These are phyloP conservation scores for Drosophila anomalata DNA, from an alignment of 2,888 invertebrate species.

Conservation along the genomic window DNA sequence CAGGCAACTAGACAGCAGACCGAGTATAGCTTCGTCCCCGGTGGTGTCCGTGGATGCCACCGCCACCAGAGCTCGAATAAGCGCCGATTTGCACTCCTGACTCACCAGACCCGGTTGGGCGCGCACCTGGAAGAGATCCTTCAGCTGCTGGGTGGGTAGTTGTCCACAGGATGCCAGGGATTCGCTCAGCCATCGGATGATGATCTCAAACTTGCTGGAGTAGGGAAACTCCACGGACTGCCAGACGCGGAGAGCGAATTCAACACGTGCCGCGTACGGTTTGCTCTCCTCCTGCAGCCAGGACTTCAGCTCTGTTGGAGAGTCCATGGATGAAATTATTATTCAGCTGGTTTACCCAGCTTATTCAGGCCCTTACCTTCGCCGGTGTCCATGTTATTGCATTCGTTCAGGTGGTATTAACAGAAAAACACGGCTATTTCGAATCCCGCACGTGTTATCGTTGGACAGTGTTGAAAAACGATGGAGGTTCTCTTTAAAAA, in stretches of 20 bases:
- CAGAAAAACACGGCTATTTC: constrained; percentile 23
- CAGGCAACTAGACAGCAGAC: constrained; percentile 62
- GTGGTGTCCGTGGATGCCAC: constrained; percentile 2
- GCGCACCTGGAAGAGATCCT: constrained; percentile 61
- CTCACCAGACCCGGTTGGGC: constrained; percentile 77
- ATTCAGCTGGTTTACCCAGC: background rate
- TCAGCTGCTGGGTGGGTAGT: constrained; percentile 39
- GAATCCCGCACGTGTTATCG: constrained; percentile 64
- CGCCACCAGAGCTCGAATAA: constrained; percentile 59
- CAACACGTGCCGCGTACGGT: constrained; percentile 72
- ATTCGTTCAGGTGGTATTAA: constrained; percentile 5
- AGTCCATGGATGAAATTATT: background rate
- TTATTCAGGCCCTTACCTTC: constrained; percentile 47
- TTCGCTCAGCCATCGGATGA: constrained; percentile 75
- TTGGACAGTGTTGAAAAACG: constrained; percentile 9
- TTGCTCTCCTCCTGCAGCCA: constrained; percentile 80
- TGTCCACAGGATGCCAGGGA: constrained; percentile 15
- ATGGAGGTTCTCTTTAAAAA: no score
- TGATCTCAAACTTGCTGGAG: constrained; percentile 79
- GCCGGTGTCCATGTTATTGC: constrained; percentile 57
- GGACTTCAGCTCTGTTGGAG: constrained; percentile 72
- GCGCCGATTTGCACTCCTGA: constrained; percentile 57
- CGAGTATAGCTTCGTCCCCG: background rate
- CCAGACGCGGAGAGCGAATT: constrained; percentile 82
- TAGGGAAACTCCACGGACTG: constrained; percentile 81